Evolutionary conservation across 2,888 invertebrate species (phyloP), one percentile per base, ranked within the genome.

Genomic region (Hoplodrina blanda): DNA sequence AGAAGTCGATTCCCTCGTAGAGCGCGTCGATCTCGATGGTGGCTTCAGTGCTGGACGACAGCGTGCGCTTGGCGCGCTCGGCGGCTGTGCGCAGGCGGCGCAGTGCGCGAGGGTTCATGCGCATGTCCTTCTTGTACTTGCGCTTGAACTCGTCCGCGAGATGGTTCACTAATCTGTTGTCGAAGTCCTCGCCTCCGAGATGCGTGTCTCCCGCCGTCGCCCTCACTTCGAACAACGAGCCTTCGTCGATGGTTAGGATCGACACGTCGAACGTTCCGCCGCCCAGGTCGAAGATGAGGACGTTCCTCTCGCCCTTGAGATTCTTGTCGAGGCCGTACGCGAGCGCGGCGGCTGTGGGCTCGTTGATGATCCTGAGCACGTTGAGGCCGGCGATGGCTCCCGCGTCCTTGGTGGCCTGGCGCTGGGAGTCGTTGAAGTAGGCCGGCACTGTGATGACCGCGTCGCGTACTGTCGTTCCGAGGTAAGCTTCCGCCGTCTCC

Each of bases 221-320:
- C 88, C 97, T 97, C 8, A 98, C 98, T 91, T 98, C 98, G 86
- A 98, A 98, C 82, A 98, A 92, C 1, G 97, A 97, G 0, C 98
- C 97, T 90, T 99, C 98, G 89, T 98, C 98, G 91, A 99, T 99
- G 66, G 98, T 97, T 37, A 99, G 95, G 83, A 99, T 97, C 62
- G 99, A 99, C 4, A 99, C 99, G 96, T 99, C 99, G 91, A 99
- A 99, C 63, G 98, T 98, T 60, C 98, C 99, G 80, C 98, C 98
- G 41, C 96, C 96, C 81, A 98, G 95, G 91, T 98, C 97, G 87
- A 98, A 98, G 85, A 98, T 97, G 55, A 98, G 91, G 5, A 98
- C 97, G 88, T 97, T 97, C 72, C 97, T 97, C 89, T 97, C 97
- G 30, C 97, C 97, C 89, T 97, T 97, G 20, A 97, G 94, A 89